Evolutionary conservation across 1,140 invertebrate genomes (phyloP).

Genomic region (Wiebesia pumilae): DNA sequence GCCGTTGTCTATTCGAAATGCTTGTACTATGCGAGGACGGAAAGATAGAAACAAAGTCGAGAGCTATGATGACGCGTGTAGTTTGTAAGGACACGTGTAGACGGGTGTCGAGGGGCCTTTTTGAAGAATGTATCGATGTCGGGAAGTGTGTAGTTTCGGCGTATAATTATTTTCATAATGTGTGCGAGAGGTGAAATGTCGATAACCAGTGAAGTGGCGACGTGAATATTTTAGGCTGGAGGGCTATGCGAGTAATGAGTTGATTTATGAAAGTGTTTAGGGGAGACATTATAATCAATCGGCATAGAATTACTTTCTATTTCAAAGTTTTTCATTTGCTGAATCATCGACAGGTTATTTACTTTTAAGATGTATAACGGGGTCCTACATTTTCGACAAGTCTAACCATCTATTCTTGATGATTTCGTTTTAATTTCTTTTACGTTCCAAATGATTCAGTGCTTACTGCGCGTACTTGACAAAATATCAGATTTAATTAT

Average conservation of each 20-base stretch:
- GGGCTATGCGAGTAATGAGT: neutral
- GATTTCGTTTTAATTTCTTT: neutral
- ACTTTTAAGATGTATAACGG: neutral
- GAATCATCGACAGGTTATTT: neutral
- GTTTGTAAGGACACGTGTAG: conserved; percentile 44
- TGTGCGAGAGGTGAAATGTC: neutral
- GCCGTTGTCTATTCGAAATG: neutral
- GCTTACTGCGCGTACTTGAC: neutral
- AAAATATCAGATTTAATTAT: too few relatives aligned
- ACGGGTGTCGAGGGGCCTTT: neutral
- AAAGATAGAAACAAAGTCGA: neutral
- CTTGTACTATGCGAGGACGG: neutral
- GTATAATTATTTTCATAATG: neutral
- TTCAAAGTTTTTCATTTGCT: neutral
- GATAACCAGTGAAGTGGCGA: neutral
- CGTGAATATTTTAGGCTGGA: neutral
- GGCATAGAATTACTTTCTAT: neutral
- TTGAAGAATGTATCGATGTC: conserved; percentile 16
- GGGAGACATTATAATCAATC: neutral
- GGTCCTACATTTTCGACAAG: neutral
- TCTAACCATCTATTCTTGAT: neutral
- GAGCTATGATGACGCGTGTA: conserved; percentile 28
- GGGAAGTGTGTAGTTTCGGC: neutral
- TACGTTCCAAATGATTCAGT: neutral
- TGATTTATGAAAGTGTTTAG: neutral